Evolutionary conservation across 2,888 invertebrate genomes (phyloP).

Genomic region (Perdita meconis): DNA sequence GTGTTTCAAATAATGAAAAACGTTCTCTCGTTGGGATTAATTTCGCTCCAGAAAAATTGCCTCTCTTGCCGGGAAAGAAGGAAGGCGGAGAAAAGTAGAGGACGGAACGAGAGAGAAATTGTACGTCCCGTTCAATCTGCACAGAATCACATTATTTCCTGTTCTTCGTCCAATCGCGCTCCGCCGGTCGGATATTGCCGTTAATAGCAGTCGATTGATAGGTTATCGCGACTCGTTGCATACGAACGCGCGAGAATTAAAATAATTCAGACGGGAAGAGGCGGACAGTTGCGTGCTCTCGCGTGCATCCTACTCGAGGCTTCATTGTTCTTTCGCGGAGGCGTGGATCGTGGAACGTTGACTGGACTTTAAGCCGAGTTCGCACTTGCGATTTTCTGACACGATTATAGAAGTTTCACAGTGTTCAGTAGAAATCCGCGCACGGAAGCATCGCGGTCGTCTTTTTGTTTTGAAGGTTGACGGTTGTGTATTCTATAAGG

Average conservation of each 20-base stretch:
- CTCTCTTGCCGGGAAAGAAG: not conserved
- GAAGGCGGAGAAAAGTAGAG: not conserved
- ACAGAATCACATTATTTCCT: conserved; percentile 2
- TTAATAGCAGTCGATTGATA: conserved; percentile 39
- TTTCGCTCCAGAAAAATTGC: conserved; percentile 30
- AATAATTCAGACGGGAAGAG: conserved; percentile 13
- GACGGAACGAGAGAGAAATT: too few species aligned
- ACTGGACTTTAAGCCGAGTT: too few species aligned
- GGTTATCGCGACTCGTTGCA: conserved; percentile 19
- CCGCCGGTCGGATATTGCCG: conserved; percentile 3
- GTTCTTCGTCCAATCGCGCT: not conserved
- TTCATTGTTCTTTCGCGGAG: conserved; percentile 50
- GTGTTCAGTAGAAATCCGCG: too few species aligned
- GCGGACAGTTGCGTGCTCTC: conserved; percentile 12
- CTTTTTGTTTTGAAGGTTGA: too few species aligned
- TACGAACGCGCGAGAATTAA: conserved; percentile 20
- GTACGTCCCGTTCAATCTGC: conserved; percentile 17
- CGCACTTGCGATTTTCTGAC: too few species aligned
- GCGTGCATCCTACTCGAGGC: conserved; percentile 31
- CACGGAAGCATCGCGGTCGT: too few species aligned
- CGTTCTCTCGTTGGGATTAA: conserved; percentile 26
- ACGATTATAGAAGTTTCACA: too few species aligned
- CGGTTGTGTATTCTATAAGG: too few species aligned
- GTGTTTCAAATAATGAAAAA: conserved; percentile 43
- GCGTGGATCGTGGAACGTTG: conserved; percentile 14